Conservation (phyloP, 2,113 vertebrate genomes). For the Actenoides lindsayi region DNA sequence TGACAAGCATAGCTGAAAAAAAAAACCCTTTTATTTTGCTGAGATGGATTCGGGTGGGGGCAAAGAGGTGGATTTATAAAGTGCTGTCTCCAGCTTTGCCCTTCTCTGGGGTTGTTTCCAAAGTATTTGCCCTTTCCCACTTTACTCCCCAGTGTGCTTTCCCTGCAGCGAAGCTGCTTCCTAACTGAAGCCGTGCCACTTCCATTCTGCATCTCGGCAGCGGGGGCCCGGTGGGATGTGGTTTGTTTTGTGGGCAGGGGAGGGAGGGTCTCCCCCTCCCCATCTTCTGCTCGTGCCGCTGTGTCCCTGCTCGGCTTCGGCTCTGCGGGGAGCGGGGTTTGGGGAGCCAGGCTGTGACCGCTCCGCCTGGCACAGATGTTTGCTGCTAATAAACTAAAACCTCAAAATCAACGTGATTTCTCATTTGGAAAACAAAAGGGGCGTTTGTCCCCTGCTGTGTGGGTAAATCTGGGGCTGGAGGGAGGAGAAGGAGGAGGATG, state of each 20-base stretch:
- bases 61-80: background rate
- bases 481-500: background rate
- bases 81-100: background rate
- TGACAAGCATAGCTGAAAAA: background rate
- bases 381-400: background rate
- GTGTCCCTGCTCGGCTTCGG: accelerated
- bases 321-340: background rate
- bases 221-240: accelerated
- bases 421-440: background rate
- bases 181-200: accelerated
- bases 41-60: background rate
- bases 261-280: background rate
- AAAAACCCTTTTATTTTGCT: background rate
- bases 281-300: background rate
- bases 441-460: background rate
- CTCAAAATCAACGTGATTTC: background rate
- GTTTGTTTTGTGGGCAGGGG: background rate
- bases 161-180: background rate
- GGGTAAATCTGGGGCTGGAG: background rate
- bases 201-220: background rate
- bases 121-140: background rate
- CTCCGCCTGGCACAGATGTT: background rate
- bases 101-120: background rate
- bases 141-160: background rate
- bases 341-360: background rate